Evolutionary conservation across 2,113 vertebrate species (phyloP), one percentile per base, ranked within the genome.

Genomic region (Zingel zingel): DNA sequence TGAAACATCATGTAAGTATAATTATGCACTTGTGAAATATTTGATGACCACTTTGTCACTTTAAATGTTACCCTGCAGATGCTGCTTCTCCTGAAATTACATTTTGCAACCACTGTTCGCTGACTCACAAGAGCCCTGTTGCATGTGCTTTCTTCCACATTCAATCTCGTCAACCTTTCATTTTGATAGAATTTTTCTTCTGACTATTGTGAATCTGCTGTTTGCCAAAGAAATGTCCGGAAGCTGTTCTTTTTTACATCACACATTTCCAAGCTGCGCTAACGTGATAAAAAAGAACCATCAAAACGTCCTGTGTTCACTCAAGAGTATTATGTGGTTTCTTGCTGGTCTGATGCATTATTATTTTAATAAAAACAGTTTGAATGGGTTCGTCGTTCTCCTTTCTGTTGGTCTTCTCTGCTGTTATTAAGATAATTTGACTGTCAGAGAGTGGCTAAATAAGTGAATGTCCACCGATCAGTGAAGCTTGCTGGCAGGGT

Each of bases 161-260:
- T 57, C 33, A 53, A 11, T 56, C 51, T 57, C 68, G 54, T 81
- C 79, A 82, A 23, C 33, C n/a, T 63, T 48, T 84, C n/a, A 43
- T 45, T 79, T 61, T 77, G n/a, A 61, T 50, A 39, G 19, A 18
- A 67, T 47, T 56, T 54, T 48, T 64, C 57, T 21, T 61, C 23
- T 16, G 53, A 66, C 53, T 61, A 13, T 61, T 62, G 54, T 82
- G 74, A 74, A 74, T 65, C n/a, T 68, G 50, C 54, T 33, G 48
- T 39, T 58, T 65, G 66, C 67, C 45, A 69, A 58, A 73, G 27
- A 59, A 59, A 81, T 19, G 45, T 74, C 74, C 75, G 85, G 79
- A 79, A 66, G 83, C 80, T 79, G 83, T 79, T 87, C 77, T 43
- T 83, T 87, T 77, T 83, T 47, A 68, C 65, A 81, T 83, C 77